A percentile compares a stretch with the other conserved stretches of the same genome.
Conservation (phyloP, 1,140 invertebrate genomes). For the Cecropterus lyciades region DNA sequence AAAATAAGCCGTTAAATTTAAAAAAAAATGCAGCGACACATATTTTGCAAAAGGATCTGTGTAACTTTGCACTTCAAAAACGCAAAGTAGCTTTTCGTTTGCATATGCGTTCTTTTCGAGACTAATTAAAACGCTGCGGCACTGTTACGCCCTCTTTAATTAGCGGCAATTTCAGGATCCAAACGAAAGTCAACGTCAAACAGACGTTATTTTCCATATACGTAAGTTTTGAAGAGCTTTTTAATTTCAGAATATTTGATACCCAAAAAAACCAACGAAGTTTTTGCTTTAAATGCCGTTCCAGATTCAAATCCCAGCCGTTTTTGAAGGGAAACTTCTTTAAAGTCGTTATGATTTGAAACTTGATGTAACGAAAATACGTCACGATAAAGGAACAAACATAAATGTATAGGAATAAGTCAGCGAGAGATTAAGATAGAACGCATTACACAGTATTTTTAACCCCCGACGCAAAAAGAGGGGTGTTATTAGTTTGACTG, state of each 20-base stretch:
- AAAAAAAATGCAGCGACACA: not conserved
- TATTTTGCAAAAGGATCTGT: not conserved
- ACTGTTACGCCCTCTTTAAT: slow-evolving; percentile 28
- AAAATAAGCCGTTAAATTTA: too few relatives aligned
- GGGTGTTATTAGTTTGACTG: too few relatives aligned
- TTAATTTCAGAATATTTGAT: not conserved
- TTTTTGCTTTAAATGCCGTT: not conserved
- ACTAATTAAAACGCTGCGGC: slow-evolving; percentile 30
- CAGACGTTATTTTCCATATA: not conserved
- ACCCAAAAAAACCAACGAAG: not conserved
- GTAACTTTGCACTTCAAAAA: not conserved
- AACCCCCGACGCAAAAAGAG: too few relatives aligned
- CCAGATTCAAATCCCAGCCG: too few relatives aligned
- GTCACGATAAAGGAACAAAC: too few relatives aligned
- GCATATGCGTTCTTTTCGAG: slow-evolving; percentile 24
- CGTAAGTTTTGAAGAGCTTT: slow-evolving; percentile 3
- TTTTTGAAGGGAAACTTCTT: too few relatives aligned
- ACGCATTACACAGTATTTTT: too few relatives aligned
- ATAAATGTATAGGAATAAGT: too few relatives aligned
- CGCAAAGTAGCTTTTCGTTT: slow-evolving; percentile 3
- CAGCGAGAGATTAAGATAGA: too few relatives aligned
- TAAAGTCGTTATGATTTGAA: too few relatives aligned
- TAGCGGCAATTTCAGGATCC: slow-evolving; percentile 30
- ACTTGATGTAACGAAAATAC: too few relatives aligned
- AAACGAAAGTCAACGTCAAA: slow-evolving; percentile 15